Percentiles rank a stretch among this genome's conserved stretches.
phyloP scores from a whole-genome alignment of 2,113 vertebrate species.

The Corvus moneduloides region DNA sequence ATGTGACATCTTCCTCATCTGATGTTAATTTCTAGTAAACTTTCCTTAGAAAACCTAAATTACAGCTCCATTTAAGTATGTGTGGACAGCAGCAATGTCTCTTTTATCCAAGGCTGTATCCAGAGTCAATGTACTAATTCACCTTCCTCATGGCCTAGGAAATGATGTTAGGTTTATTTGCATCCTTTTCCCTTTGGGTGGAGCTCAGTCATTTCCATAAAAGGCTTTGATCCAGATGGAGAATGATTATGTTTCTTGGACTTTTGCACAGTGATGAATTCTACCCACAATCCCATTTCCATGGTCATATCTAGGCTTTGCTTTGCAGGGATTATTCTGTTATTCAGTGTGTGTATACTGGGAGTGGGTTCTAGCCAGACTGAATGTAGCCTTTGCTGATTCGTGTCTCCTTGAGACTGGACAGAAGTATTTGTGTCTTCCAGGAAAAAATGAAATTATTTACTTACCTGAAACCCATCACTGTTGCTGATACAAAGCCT shows the following conservation, averaged over 20 bases:
- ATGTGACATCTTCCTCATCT: background rate
- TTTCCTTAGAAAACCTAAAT: background rate
- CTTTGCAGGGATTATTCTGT: background rate
- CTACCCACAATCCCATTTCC: background rate
- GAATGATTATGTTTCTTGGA: background rate
- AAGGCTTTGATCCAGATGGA: background rate
- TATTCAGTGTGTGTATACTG: background rate
- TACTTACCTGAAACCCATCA: constrained; percentile 71
- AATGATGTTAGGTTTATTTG: background rate
- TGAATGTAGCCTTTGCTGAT: background rate
- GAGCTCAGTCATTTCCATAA: background rate
- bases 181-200: background rate
- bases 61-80: background rate
- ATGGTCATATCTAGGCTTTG: background rate
- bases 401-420: background rate
- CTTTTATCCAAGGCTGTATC: background rate
- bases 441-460: background rate
- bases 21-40: background rate
- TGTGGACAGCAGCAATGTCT: background rate
- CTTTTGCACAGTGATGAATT: background rate
- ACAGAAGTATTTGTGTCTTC: background rate
- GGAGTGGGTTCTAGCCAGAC: background rate
- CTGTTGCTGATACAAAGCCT: constrained; percentile 60
- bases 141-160: background rate
- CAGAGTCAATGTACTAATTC: background rate